Base-by-base conservation (phyloP, 2,888 invertebrate species). In the Apodemia mormo region DNA sequence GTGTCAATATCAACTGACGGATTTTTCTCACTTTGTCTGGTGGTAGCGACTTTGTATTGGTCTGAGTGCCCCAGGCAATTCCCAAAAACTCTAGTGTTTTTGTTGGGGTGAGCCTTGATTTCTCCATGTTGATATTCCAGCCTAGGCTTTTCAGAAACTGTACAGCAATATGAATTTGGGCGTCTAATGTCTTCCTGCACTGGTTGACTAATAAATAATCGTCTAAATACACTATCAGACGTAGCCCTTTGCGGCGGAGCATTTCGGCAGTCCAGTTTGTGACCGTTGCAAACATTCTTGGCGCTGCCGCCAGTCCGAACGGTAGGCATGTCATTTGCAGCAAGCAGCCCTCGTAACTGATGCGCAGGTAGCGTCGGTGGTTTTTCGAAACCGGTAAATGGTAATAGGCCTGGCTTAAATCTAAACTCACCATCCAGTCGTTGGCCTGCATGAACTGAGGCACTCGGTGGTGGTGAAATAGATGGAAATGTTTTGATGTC, bases 201-300 rank as follows among this genome's bases (percentile, higher is more conserved):
- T 70, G 54, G 64, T 73, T 58, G 29, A 68, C 70, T 30, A 72
- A 7, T 5, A 76, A 65, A 66, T 73, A 77, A 61, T 77, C 76
- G 69, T 75, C 75, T 56, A 75, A 61, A 22, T 77, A 74, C 0
- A 74, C 73, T 12, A 74, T 40, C 1, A 71, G 67, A 29, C 68
- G 43, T 22, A 75, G 40, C 9, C 68, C 68, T 66, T 71, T 65
- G 14, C 71, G n/a, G 56, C 74, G 33, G 10, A 73, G 37, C 8
- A 54, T 29, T 9, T 68, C 65, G 3, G 73, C 72, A 4, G 70
- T 12, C 72, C 75, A 74, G 30, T 73, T 72, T 9, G 72, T 70
- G n/a, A 75, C n/a, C 65, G 70, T 70, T 14, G 73, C 70, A 45
- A 74, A 74, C 1, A 66, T 65, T 29, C 58, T 29, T 2, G 74